A percentile compares a stretch with the other conserved stretches of the same genome.
phyloP scores from a whole-genome alignment of 2,113 vertebrate genomes.

The Andinoacara biseriatus region DNA sequence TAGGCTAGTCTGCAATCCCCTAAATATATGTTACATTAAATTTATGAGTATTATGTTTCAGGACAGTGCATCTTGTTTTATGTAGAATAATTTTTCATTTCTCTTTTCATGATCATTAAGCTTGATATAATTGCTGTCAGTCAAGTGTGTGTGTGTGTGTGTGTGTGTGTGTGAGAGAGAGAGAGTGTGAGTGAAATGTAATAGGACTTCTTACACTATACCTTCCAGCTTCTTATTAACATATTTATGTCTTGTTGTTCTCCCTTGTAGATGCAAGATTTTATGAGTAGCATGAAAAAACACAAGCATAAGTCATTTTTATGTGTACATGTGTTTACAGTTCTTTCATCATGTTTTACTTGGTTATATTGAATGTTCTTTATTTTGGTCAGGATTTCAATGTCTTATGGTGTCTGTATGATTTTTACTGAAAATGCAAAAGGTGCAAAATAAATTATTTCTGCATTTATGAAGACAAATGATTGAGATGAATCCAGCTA shows the following conservation, averaged over 20 bases:
- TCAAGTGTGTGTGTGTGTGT: slow-evolving; percentile 1
- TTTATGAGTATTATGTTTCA: slow-evolving; percentile 7
- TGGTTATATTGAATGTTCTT: slow-evolving; percentile 9
- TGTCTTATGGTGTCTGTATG: slow-evolving; percentile 15
- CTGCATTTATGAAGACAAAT: not conserved
- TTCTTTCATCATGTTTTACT: slow-evolving; percentile 17
- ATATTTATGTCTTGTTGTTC: slow-evolving; percentile 60
- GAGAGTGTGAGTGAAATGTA: slow-evolving; percentile 10
- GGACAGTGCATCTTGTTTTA: slow-evolving; percentile 14
- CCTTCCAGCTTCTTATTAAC: slow-evolving; percentile 51
- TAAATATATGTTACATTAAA: slow-evolving; percentile 6
- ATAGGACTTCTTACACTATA: slow-evolving; percentile 16
- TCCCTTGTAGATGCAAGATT: slow-evolving; percentile 26
- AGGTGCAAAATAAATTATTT: slow-evolving; percentile 69
- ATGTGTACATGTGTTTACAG: slow-evolving; percentile 44
- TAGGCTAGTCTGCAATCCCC: slow-evolving; percentile 7
- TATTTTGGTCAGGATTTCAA: slow-evolving; percentile 24
- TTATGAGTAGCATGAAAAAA: slow-evolving; percentile 33
- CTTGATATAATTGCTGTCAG: slow-evolving; percentile 12
- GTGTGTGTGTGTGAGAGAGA: not conserved
- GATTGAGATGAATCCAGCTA: not conserved
- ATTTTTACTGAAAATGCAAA: slow-evolving; percentile 42
- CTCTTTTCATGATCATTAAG: slow-evolving; percentile 12
- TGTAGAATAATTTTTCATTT: slow-evolving; percentile 41
- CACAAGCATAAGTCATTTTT: slow-evolving; percentile 46